Base-by-base conservation (phyloP, 2,888 invertebrate genomes). In the Salticus scenicus region DNA sequence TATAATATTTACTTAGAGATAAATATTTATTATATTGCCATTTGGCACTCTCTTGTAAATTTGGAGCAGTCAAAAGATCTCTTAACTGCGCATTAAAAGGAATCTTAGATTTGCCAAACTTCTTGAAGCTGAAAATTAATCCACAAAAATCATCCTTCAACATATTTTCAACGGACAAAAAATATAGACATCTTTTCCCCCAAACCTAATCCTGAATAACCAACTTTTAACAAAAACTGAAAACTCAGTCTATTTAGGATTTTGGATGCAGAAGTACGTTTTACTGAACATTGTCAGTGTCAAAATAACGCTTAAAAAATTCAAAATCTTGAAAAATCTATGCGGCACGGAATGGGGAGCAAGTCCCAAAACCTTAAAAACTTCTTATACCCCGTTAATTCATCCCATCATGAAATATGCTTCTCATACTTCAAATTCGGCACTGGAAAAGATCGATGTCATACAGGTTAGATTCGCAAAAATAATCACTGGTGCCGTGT, bases 201-300 rank as follows among this genome's bases (percentile, higher is more conserved):
- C 17, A 7, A 67, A 31, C 33, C 31, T 67, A 31, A 4, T 7
- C 1, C 31, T 31, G 31, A n/a, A 67, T 31, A 33, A 31, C 14
- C 31, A 31, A 31, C 30, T 31, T 10, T 10, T 37, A 37, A 67
- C 17, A 7, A 67, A 67, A 31, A 31, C 10, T 31, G 31, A 67
- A 67, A 67, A 67, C 1, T n/a, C 31, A 28, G n/a, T 31, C 0
- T 67, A 67, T 67, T 67, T 67, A n/a, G 31, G 1, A 67, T 31
- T 67, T 1, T 17, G n/a, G 33, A 67, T 0, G 33, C 67, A 28
- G 67, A 67, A 67, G 0, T 67, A 31, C 31, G 31, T 30, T 31
- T 67, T 28, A 67, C 31, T 31, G 67, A 67, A 31, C 67, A 67
- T n/a, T 28, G 20, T 67, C n/a, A 31, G 67, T 67, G 67, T n/a